Evolutionary conservation across 2,113 vertebrate genomes (phyloP), one percentile per base, ranked within the genome.

Genomic region (Dromaius novaehollandiae): DNA sequence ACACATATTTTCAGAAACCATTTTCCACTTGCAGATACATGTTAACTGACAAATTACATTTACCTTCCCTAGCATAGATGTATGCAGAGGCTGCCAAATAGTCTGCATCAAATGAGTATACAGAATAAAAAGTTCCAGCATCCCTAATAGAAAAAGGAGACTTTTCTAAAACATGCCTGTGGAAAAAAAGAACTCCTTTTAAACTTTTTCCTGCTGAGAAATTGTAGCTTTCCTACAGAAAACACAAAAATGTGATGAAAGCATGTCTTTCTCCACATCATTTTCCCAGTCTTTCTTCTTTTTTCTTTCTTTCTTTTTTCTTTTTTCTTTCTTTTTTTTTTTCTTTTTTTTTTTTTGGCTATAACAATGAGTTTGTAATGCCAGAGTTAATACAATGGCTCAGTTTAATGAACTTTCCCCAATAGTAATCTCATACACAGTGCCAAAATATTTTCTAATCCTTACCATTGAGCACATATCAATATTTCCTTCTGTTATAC

Each of bases 1-100:
- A 63, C 1, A 2, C 1, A 19, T 1, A 0, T n/a, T 92, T 87
- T 64, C 51, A 61, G 13, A 61, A 61, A 93, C 32, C 2, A 4
- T 56, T n/a, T 82, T 79, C 13, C 38, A 42, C 44, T 19, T 21
- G 34, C 32, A 77, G 75, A 61, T 51, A 30, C 8, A 26, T 32
- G 5, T 38, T 90, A 25, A 21, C 34, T 83, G 32, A 19, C 8
- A 86, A 88, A 83, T 36, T 36, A 26, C 1, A 7, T 88, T 88
- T 88, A 73, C 8, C 66, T 94, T 74, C 21, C 40, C 58, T 28
- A 44, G 6, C 25, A 53, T 1, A 53, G 64, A 19, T 55, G 50
- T 28, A 60, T 30, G 22, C 7, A 87, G 65, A 89, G 53, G 17
- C 13, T 74, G n/a, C 73, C 30, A 82, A 82, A 69, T 24, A 76